phyloP scores from a whole-genome alignment of 2,113 vertebrate species.

The Mungos mungo region DNA sequence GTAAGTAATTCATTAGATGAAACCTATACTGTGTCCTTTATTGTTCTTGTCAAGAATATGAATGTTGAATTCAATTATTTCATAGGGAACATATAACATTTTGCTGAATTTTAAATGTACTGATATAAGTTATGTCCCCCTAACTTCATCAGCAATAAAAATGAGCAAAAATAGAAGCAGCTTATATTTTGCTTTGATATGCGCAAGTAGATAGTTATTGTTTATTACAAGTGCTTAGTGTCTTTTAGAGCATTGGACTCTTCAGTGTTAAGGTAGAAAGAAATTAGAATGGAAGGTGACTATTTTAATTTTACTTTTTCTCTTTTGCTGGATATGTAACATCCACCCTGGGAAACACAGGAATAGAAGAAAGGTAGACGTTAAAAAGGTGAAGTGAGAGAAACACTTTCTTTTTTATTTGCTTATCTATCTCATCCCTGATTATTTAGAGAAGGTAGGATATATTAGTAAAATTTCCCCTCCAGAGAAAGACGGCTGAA shows the following conservation, averaged over 20 bases:
- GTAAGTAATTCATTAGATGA: not conserved
- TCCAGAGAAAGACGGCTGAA: not conserved
- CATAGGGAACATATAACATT: constrained; percentile 34
- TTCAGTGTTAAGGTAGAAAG: not conserved
- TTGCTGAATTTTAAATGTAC: not conserved
- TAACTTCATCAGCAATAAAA: constrained; percentile 9
- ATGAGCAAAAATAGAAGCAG: not conserved
- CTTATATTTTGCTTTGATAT: not conserved
- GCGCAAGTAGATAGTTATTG: not conserved
- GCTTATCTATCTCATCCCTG: not conserved
- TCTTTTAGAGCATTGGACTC: not conserved
- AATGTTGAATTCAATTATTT: not conserved
- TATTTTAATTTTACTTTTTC: not conserved
- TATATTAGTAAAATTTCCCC: not conserved
- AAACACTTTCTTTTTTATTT: not conserved
- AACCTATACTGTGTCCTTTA: not conserved
- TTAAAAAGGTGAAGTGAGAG: not conserved
- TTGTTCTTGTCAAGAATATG: not conserved
- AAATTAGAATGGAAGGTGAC: not conserved
- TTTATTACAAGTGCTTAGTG: not conserved
- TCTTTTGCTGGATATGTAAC: not conserved
- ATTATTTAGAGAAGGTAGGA: not conserved
- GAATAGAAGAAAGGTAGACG: not conserved
- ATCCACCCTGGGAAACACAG: not conserved
- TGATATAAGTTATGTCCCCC: not conserved